A percentile compares a stretch with the other conserved stretches of the same genome.
Evolutionary conservation across 1,140 invertebrate species (phyloP).

Genomic region (Eriosoma lanigerum): DNA sequence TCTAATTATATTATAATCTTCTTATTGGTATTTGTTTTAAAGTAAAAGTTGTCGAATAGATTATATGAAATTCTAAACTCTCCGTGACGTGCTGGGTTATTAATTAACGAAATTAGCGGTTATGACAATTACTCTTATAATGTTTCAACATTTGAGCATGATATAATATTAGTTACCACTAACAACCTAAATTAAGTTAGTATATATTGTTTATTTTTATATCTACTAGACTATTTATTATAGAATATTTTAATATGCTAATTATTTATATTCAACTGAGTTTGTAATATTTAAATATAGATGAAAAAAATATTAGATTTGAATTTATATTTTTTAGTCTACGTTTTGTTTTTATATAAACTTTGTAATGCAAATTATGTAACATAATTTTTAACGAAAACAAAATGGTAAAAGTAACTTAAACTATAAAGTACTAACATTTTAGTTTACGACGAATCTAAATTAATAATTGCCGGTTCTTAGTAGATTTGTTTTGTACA

Average conservation of each 20-base stretch:
- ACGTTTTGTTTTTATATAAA: not conserved
- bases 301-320: constrained; percentile 2
- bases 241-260: too few relatives aligned
- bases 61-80: too few relatives aligned
- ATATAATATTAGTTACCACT: not conserved
- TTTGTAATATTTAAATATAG: too few relatives aligned
- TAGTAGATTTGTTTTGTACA: not conserved
- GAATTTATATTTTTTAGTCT: not conserved
- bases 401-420: not conserved
- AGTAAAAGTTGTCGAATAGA: not conserved
- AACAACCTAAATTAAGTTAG: not conserved
- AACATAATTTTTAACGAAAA: not conserved
- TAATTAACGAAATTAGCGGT: constrained; percentile 30
- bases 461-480: not conserved
- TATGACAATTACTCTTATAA: constrained; percentile 21
- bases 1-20: not conserved
- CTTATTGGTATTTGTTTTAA: not conserved
- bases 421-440: not conserved
- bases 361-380: not conserved
- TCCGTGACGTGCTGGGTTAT: not conserved
- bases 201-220: constrained; percentile 3
- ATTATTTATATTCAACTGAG: too few relatives aligned
- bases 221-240: not conserved
- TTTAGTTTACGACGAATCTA: not conserved
- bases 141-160: not conserved